These are phyloP conservation scores for Ctenomys sociabilis DNA, from an alignment of 2,113 vertebrate species.

Conservation along the genomic window DNA sequence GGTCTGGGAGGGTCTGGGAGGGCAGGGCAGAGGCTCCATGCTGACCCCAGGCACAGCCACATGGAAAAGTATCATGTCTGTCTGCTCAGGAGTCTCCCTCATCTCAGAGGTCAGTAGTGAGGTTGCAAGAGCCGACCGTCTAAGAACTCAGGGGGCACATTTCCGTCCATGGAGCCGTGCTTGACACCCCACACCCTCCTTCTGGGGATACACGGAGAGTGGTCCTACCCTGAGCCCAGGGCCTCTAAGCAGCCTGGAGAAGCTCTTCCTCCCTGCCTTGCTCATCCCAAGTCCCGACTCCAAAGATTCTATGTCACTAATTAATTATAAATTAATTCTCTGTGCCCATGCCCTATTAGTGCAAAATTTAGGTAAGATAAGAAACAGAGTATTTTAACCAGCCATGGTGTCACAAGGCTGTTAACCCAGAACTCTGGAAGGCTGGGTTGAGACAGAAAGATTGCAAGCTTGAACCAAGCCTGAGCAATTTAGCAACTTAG, in stretches of 20 bases:
- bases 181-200: no score
- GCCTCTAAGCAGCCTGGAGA: neutral
- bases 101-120: neutral
- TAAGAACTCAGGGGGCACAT: neutral
- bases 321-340: neutral
- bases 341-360: neutral
- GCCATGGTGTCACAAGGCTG: neutral
- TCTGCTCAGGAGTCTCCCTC: no score
- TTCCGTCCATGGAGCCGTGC: neutral
- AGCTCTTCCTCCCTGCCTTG: neutral
- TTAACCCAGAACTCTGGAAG: neutral
- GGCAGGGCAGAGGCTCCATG: accelerated
- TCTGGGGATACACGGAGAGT: neutral
- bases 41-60: no score
- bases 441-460: neutral
- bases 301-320: neutral
- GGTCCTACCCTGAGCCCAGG: neutral
- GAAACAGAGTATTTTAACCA: neutral
- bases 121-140: neutral
- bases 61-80: no score
- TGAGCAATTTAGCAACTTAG: neutral
- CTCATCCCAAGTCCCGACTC: no score
- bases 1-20: accelerated
- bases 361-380: neutral
- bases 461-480: neutral